Evolutionary conservation across 2,797 vertebrate species (phyloP), one percentile per base, ranked within the genome.

Genomic region (Liparis tanakae): DNA sequence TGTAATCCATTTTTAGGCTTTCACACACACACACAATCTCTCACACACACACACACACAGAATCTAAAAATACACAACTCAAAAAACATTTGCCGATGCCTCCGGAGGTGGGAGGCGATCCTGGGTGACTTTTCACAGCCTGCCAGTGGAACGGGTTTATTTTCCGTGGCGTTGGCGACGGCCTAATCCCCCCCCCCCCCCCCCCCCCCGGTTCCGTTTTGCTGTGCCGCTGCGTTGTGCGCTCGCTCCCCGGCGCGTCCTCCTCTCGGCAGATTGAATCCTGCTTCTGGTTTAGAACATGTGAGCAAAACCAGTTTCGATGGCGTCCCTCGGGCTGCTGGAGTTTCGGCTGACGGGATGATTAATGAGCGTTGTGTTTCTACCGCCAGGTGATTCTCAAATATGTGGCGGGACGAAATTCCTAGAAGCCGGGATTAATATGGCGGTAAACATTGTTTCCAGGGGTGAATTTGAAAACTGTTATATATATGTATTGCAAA

Each of bases 111-210:
- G 10, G 36, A 76, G 41, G 14, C 41, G 15, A 41, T 17, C 15
- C 15, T 17, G 6, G 18, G 59, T 44, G 44, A 75, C 69, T 85
- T 82, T 83, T 85, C 55, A 82, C 76, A 86, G 86, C 82, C 50
- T 0, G 69, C 81, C 90, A 88, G 72, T 90, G 53, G 89, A 86
- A 57, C 85, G 75, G 64, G 39, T 46, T 74, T n/a, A n/a, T 79
- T 76, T 81, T 66, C 72, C 74, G 67, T 83, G 5, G 20, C 73
- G 86, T 83, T 75, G 78, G 72, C 81, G 53, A 50, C 71, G 62
- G 58, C 78, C 84, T 71, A 33, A 70, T 85, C 61, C 5, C 14
- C 30, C 25, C 25, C 25, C 25, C 25, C 25, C 25, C 25, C 25
- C 25, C 25, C 25, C 25, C 25, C 25, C 25, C 25, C 25, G 25